phyloP scores from a whole-genome alignment of 53 echinoderm and acorn worm genomes.

The Actinopyga echinites region DNA sequence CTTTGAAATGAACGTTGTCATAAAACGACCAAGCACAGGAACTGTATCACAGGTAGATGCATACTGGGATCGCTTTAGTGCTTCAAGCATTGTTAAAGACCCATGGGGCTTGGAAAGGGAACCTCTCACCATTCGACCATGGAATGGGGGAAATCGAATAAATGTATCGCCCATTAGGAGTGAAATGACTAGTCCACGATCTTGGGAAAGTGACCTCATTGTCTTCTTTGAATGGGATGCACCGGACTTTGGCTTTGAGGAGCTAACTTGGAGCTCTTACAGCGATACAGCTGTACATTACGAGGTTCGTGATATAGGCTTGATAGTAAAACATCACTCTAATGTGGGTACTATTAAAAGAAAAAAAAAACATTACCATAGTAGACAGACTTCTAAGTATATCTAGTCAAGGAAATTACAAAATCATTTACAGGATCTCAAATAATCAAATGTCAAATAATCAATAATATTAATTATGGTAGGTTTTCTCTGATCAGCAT shows the following conservation, averaged over 20 bases:
- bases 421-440: too few relatives aligned
- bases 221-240: constrained; percentile 15
- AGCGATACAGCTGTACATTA: too few relatives aligned
- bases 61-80: constrained; percentile 13
- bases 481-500: too few relatives aligned
- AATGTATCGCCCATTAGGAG: neutral
- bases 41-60: neutral
- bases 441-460: too few relatives aligned
- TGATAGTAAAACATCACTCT: too few relatives aligned
- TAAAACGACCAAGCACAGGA: neutral
- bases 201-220: constrained; percentile 26
- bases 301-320: too few relatives aligned
- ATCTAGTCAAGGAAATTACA: too few relatives aligned
- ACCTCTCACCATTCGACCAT: neutral
- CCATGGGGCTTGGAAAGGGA: neutral
- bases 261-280: neutral
- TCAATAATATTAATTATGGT: too few relatives aligned
- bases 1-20: neutral
- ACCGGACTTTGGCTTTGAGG: neutral
- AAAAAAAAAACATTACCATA: too few relatives aligned
- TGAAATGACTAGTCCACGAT: neutral
- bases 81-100: neutral
- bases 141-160: constrained; percentile 13
- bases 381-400: too few relatives aligned
- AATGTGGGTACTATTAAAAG: too few relatives aligned